Percentiles rank a stretch among this genome's conserved stretches.
These are phyloP conservation scores for Drosophila algonquin DNA, from an alignment of 2,888 invertebrate species.

Conservation along the genomic window DNA sequence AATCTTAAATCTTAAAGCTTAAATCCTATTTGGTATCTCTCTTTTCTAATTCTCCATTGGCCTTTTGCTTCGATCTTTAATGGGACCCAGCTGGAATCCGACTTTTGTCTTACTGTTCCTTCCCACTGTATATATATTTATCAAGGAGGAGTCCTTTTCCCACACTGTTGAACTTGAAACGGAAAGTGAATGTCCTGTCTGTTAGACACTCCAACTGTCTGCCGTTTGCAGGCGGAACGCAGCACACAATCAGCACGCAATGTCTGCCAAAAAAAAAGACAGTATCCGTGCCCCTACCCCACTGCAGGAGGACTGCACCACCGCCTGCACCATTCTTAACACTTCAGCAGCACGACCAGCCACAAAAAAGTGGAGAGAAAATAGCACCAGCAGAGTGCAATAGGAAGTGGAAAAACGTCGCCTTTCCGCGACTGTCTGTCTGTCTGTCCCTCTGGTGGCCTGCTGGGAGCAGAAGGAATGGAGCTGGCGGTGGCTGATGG, in stretches of 20 bases:
- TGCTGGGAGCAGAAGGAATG: neutral
- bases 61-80: neutral
- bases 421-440: constrained; percentile 56
- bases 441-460: constrained; percentile 15
- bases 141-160: constrained; percentile 23
- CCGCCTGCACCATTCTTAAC: neutral
- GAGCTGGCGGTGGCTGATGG: neutral
- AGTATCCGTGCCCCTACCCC: constrained; percentile 28
- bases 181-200: constrained; percentile 78
- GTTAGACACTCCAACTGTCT: constrained; percentile 73
- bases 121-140: constrained; percentile 6
- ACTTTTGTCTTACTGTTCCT: too few relatives aligned
- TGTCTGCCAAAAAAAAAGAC: constrained; percentile 58
- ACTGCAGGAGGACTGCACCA: constrained; percentile 52
- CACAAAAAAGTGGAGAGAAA: constrained; percentile 18
- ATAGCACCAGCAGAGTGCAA: constrained; percentile 43
- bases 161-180: constrained; percentile 72
- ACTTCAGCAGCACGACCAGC: constrained; percentile 14
- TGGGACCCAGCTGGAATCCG: neutral
- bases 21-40: too few relatives aligned
- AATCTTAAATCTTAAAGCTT: too few relatives aligned
- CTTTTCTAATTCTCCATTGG: neutral
- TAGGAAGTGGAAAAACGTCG: constrained; percentile 54
- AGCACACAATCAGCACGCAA: constrained; percentile 66
- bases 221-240: constrained; percentile 62